Conservation (phyloP, 2,113 vertebrate genomes). For the Taurulus bubalis region DNA sequence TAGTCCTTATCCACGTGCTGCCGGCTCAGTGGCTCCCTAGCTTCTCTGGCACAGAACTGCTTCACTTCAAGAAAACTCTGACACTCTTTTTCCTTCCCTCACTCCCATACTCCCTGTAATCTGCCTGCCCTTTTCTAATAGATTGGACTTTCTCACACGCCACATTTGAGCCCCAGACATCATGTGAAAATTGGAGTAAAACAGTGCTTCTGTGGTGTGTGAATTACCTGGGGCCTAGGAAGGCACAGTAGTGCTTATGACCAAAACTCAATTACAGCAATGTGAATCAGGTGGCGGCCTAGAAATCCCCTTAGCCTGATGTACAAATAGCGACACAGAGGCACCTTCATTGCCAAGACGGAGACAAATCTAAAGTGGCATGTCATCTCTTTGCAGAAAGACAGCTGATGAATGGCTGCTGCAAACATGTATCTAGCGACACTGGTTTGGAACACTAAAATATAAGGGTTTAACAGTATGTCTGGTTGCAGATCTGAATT, state of each 20-base stretch:
- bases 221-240: slow-evolving; percentile 74
- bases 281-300: slow-evolving; percentile 78
- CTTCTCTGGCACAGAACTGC: slow-evolving; percentile 59
- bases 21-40: slow-evolving; percentile 71
- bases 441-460: slow-evolving; percentile 26
- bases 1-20: slow-evolving; percentile 76
- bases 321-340: slow-evolving; percentile 70
- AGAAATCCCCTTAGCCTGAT: slow-evolving; percentile 76
- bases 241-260: slow-evolving; percentile 69
- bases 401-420: slow-evolving; percentile 34
- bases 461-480: slow-evolving; percentile 31
- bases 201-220: slow-evolving; percentile 75
- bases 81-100: slow-evolving; percentile 60
- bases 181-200: slow-evolving; percentile 79
- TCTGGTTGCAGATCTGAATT: slow-evolving; percentile 32
- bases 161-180: slow-evolving; percentile 53
- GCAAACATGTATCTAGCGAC: slow-evolving; percentile 12
- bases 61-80: slow-evolving; percentile 65
- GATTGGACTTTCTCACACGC: slow-evolving; percentile 62
- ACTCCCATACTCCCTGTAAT: slow-evolving; percentile 54
- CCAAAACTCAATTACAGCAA: slow-evolving; percentile 81
- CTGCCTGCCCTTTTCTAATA: slow-evolving; percentile 59
- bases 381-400: slow-evolving; percentile 50
- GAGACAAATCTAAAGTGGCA: slow-evolving; percentile 59
- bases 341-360: slow-evolving; percentile 64